Evolutionary conservation across 2,113 vertebrate genomes (phyloP).

Genomic region (Bagarius yarrelli): DNA sequence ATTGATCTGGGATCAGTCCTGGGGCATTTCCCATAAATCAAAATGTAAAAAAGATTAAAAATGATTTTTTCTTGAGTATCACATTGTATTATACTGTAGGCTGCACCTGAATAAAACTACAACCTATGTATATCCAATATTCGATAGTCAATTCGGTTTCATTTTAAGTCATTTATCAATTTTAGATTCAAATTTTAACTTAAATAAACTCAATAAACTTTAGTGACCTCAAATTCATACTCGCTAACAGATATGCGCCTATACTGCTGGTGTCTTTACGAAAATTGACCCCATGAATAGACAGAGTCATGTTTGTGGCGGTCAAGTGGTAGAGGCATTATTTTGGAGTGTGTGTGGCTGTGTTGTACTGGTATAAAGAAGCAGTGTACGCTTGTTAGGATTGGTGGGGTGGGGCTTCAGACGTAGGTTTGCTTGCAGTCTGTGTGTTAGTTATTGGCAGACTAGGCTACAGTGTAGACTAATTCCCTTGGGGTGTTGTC

Average conservation of each 20-base stretch:
- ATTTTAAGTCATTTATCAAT: too few relatives aligned
- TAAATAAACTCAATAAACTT: background rate
- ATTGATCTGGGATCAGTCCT: background rate
- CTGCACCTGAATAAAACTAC: background rate
- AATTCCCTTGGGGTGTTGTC: constrained; percentile 44
- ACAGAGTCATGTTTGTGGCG: constrained; percentile 45
- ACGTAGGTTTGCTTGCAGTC: constrained; percentile 32
- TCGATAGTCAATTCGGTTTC: background rate
- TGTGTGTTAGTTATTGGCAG: constrained; percentile 19
- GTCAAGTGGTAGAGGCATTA: constrained; percentile 31
- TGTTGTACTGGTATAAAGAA: constrained; percentile 46
- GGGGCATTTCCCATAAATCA: background rate
- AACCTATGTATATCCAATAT: background rate
- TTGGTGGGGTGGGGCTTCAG: constrained; percentile 30
- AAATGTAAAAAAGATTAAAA: background rate
- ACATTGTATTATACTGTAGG: background rate
- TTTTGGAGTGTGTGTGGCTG: constrained; percentile 46
- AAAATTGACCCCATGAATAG: constrained; percentile 33
- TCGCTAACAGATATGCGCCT: background rate
- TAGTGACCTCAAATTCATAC: background rate
- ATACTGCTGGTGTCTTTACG: background rate
- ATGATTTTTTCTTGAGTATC: background rate
- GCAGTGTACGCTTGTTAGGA: constrained; percentile 38
- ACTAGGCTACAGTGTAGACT: constrained; percentile 33
- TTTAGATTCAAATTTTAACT: too few relatives aligned